Percentiles rank a stretch among this genome's conserved stretches.
These are phyloP conservation scores for Macropodus opercularis DNA, from an alignment of 2,797 vertebrate species.

Conservation along the genomic window DNA sequence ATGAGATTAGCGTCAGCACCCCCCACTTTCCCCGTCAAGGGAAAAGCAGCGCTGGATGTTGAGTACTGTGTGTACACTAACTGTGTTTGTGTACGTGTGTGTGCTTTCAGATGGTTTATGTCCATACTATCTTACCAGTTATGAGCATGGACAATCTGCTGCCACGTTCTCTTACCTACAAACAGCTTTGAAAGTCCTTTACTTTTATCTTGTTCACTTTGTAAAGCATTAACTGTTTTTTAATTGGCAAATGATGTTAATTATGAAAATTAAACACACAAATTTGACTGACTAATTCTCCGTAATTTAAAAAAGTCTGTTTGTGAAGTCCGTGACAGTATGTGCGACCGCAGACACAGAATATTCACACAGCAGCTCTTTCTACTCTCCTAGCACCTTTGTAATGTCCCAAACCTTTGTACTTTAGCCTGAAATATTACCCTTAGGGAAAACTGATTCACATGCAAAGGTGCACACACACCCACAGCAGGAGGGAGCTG, in stretches of 20 bases:
- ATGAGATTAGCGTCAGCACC: too few species aligned
- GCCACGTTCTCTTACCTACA: too few species aligned
- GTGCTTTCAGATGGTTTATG: slow-evolving; percentile 12
- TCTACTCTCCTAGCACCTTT: slow-evolving; percentile 12
- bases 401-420: slow-evolving; percentile 34
- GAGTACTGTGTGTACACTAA: too few species aligned
- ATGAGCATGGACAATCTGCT: slow-evolving; percentile 35
- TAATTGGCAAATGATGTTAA: not conserved
- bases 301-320: not conserved
- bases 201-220: slow-evolving; percentile 19
- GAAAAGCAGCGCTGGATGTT: too few species aligned
- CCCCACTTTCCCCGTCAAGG: too few species aligned
- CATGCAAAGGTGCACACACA: slow-evolving; percentile 42
- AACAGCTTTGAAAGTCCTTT: slow-evolving; percentile 29
- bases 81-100: not conserved
- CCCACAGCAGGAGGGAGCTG: slow-evolving; percentile 31
- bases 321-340: not conserved
- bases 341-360: too few species aligned
- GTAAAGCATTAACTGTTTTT: not conserved
- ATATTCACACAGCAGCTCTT: slow-evolving; percentile 12
- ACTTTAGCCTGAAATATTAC: slow-evolving; percentile 40
- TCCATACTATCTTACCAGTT: too few species aligned
- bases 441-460: slow-evolving; percentile 41
- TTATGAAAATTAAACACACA: not conserved
- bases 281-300: slow-evolving; percentile 4